These are phyloP conservation scores for Zingel zingel DNA, from an alignment of 2,113 vertebrate species.

Conservation along the genomic window DNA sequence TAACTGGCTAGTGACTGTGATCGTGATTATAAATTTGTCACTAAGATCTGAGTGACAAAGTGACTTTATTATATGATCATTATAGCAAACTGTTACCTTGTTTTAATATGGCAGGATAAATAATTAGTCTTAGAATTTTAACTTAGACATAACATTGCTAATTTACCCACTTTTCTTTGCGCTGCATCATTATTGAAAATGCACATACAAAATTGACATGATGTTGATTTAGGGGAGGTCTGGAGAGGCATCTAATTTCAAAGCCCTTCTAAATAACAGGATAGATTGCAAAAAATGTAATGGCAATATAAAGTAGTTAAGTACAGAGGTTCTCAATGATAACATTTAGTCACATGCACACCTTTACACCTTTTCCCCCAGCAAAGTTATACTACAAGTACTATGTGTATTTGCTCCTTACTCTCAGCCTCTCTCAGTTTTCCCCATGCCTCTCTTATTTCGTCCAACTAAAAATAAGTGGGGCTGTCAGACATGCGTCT, in stretches of 20 bases:
- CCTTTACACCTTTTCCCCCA: neutral
- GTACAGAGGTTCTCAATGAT: neutral
- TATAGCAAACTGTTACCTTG: neutral
- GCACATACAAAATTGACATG: neutral
- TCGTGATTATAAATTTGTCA: neutral
- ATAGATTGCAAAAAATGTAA: too few species aligned
- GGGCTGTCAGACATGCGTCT: slow-evolving; percentile 26
- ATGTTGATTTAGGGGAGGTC: neutral
- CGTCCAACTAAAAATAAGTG: slow-evolving; percentile 53
- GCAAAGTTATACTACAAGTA: neutral
- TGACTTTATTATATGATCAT: neutral
- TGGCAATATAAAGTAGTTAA: neutral
- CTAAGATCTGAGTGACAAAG: neutral
- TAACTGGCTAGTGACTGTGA: neutral
- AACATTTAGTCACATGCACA: neutral
- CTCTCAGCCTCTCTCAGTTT: slow-evolving; percentile 7
- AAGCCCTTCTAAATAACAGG: neutral
- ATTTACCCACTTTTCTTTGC: neutral
- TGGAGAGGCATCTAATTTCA: neutral
- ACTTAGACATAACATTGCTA: neutral
- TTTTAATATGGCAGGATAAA: neutral
- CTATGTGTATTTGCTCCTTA: neutral
- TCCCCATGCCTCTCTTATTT: slow-evolving; percentile 42
- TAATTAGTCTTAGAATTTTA: neutral
- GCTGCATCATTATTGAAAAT: neutral